These are phyloP conservation scores for Trogon melanurus DNA, from an alignment of 2,113 vertebrate genomes.

Conservation along the genomic window DNA sequence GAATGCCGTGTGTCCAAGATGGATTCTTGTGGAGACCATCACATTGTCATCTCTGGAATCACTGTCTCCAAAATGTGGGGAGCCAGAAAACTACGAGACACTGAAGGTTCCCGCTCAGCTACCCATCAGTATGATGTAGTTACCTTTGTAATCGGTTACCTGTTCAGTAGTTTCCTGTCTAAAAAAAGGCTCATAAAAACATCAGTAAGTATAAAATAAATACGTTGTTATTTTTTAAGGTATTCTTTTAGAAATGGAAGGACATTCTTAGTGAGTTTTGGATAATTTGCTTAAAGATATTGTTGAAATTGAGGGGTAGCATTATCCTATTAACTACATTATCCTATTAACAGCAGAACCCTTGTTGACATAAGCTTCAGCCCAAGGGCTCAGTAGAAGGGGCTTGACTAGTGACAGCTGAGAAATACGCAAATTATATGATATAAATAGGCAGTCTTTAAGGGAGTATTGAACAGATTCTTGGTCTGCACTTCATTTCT, in stretches of 20 bases:
- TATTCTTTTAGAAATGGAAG: not conserved
- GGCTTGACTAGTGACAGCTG: not conserved
- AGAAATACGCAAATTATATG: not conserved
- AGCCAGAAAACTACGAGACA: no score
- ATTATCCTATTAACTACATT: slow-evolving; percentile 6
- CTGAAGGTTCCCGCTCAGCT: no score
- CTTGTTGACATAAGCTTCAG: not conserved
- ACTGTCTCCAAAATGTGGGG: no score
- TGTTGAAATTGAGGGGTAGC: not conserved
- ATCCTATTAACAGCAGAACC: not conserved
- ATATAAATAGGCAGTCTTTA: not conserved
- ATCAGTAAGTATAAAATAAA: not conserved
- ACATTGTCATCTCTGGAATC: no score
- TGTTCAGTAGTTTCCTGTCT: not conserved
- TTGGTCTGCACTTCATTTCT: not conserved
- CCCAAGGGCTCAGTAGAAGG: not conserved
- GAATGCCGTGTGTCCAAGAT: no score
- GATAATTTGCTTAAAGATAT: not conserved
- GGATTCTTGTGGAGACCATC: no score
- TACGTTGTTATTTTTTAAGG: not conserved
- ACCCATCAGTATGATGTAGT: not conserved
- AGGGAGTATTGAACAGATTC: not conserved
- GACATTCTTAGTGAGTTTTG: not conserved
- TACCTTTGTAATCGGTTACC: not conserved
- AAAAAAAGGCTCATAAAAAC: not conserved